Evolutionary conservation across 1,140 invertebrate species (phyloP).

Genomic region (Riptortus pedestris): DNA sequence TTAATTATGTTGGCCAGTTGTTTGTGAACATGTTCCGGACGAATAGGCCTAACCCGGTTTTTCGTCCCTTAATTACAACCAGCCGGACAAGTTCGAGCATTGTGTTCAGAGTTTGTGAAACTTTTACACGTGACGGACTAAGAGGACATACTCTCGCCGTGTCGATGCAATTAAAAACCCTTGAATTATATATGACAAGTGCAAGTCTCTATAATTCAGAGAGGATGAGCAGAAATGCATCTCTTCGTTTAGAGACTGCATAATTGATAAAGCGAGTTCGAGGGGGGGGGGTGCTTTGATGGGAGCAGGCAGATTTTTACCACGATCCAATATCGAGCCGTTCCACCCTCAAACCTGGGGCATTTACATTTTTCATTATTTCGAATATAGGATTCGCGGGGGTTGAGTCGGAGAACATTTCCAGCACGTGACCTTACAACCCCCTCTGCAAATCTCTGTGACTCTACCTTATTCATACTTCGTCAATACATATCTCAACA

Average conservation of each 20-base stretch:
- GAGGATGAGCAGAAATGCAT: not conserved
- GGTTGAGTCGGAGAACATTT: not conserved
- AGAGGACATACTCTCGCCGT: conserved; percentile 3
- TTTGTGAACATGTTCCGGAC: too few relatives aligned
- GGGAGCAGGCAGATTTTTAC: conserved; percentile 3
- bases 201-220: not conserved
- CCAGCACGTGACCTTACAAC: conserved; percentile 7
- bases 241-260: not conserved
- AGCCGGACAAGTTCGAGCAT: not conserved
- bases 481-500: too few relatives aligned
- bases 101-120: conserved; percentile 2
- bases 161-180: too few relatives aligned
- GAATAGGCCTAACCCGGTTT: too few relatives aligned
- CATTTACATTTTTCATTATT: conserved; percentile 17
- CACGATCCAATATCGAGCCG: conserved; percentile 5
- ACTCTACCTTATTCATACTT: too few relatives aligned
- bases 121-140: conserved; percentile 1
- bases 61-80: conserved; percentile 1
- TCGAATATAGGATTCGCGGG: conserved; percentile 5
- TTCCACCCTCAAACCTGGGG: not conserved
- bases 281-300: not conserved
- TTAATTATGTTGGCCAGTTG: conserved; percentile 17
- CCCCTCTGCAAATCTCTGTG: not conserved
- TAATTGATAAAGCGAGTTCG: not conserved
- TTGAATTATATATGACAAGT: conserved; percentile 5